Base-by-base conservation (phyloP, 2,888 invertebrate genomes). In the Hypsopygia costalis region DNA sequence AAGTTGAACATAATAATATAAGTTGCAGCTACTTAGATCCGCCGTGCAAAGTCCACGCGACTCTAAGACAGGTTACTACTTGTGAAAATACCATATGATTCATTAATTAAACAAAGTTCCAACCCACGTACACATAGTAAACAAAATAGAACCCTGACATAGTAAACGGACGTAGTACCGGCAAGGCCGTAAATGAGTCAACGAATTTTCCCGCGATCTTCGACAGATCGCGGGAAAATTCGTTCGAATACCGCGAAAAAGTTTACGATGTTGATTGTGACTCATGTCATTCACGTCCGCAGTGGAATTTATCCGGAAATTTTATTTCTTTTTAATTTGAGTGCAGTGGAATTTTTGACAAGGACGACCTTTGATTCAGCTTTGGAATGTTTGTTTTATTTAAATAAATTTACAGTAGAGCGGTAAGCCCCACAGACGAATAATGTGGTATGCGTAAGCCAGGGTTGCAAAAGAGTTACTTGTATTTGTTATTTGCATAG, bases 141-240 rank as follows among this genome's bases (percentile, higher is more conserved):
- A 51, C 47, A 20, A 43, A 42, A 41, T 47, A 47, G 56, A 53
- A 59, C 67, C 56, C 47, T 69, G 64, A 57, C 58, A 55, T 46
- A 60, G 36, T 47, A 35, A 43, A 8, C 34, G 34, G 16, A 28
- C n/a, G 28, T 35, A 39, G 16, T 16, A 40, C 28, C 36, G 37
- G 52, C 74, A 75, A 73, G 75, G 72, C 65, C 74, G 67, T 64
- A 51, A 61, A 59, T 75, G 69, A 76, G 58, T 74, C 68, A 69
- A 65, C 38, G 36, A 43, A 48, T 47, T 46, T 34, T 32, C 34
- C n/a, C n/a, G n/a, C n/a, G n/a, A 39, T 34, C 20, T 45, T 46
- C 51, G 58, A 51, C 54, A 58, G 48, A 52, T 69, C 55, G 64
- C 70, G 63, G 55, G 69, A 72, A 73, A 64, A 55, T 41, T 51